Conservation (phyloP, 2,888 invertebrate species). For the Limnephilus lunatus region DNA sequence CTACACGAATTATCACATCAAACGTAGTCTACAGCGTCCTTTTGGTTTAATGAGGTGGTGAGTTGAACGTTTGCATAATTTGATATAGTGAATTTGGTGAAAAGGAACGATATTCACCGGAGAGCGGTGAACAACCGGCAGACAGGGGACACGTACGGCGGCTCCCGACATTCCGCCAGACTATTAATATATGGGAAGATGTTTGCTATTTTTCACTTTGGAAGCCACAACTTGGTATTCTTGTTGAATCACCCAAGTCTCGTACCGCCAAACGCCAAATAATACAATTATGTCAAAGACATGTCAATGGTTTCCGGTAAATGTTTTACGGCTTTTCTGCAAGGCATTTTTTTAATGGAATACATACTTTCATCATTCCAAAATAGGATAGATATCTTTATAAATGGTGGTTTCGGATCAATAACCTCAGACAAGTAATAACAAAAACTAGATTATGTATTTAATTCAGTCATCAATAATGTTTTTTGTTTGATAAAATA, state of each 20-base stretch:
- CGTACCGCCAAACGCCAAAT: background rate
- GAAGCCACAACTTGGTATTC: background rate
- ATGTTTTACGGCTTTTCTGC: background rate
- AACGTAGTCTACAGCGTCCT: background rate
- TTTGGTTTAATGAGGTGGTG: background rate
- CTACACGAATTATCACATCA: background rate
- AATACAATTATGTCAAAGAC: background rate
- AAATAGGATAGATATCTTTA: background rate
- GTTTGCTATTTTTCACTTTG: background rate
- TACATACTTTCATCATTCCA: background rate
- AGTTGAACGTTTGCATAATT: background rate
- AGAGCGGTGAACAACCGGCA: background rate
- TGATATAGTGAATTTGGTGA: background rate
- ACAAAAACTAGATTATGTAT: background rate
- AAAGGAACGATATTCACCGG: background rate
- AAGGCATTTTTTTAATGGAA: background rate
- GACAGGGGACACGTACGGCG: background rate
- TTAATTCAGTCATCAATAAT: background rate
- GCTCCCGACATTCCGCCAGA: background rate
- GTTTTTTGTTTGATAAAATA: background rate
- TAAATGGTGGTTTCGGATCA: background rate
- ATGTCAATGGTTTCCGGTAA: background rate
- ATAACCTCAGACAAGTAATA: background rate
- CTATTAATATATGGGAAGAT: slow-evolving; percentile 2
- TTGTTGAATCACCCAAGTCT: background rate